Percentiles rank a stretch among this genome's conserved stretches.
phyloP scores from a whole-genome alignment of 2,113 vertebrate species.

The Enhydra lutris region DNA sequence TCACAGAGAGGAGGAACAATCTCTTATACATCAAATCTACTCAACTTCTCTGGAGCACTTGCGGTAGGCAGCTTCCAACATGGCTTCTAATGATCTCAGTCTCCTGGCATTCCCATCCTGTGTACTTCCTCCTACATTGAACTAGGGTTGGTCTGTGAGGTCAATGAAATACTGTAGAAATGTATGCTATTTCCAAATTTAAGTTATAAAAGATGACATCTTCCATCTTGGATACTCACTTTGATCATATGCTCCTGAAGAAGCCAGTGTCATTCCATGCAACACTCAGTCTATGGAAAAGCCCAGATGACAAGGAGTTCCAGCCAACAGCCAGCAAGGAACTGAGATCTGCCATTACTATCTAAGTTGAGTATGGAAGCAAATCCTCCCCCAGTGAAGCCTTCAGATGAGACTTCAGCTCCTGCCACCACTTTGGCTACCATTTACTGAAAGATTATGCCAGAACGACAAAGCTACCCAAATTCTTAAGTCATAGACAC shows the following conservation, averaged over 20 bases:
- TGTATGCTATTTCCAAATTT: neutral
- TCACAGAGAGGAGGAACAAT: neutral
- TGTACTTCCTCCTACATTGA: neutral
- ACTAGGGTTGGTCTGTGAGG: neutral
- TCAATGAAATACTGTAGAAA: neutral
- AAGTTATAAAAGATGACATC: neutral
- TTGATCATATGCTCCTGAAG: neutral
- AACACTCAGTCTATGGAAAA: neutral
- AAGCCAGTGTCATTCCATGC: rapidly evolving
- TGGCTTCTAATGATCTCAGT: neutral
- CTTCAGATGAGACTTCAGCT: neutral
- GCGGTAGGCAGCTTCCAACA: neutral
- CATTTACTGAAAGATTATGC: neutral
- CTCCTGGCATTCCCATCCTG: neutral
- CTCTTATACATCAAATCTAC: neutral
- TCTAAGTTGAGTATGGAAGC: neutral
- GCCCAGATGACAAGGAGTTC: neutral
- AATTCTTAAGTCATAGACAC: neutral
- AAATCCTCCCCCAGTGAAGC: neutral
- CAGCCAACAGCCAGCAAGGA: neutral
- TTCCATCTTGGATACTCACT: neutral
- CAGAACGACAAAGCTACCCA: neutral
- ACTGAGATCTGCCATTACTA: neutral
- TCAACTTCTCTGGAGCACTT: neutral
- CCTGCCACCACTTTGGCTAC: neutral